Evolutionary conservation across 35 echinoderm and acorn worm species (phyloP), one percentile per base, ranked within the genome.

Genomic region (Amphiura filiformis): DNA sequence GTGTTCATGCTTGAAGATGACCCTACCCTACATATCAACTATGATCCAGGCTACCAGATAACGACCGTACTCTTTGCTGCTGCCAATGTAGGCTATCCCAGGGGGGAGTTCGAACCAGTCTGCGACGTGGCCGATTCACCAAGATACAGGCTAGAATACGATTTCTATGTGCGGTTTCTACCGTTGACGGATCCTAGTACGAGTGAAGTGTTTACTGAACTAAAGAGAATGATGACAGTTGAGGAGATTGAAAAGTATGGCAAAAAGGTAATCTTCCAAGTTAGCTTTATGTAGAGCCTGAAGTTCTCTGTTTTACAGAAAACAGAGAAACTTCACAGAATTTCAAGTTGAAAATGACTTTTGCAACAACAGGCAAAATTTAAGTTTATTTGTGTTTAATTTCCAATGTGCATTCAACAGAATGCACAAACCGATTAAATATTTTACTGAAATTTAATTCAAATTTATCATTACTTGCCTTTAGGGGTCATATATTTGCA

Each of bases 1-100:
- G 86, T 82, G 20, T 93, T 78, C 57, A 37, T 32, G 20, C 80
- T 86, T 0, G 91, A 88, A 35, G 87, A 93, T 41, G 91, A 93
- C 33, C 91, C 91, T 23, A 93, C 81, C 37, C 32, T 93, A 9
- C 91, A 93, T 37, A 47, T 93, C 32, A 76, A 35, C 75, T 44
- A 61, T n/a, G 82, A 57, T 0, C 39, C 80, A 0, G 61, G 81
- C 3, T 78, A 56, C 22, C 80, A 93, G 37, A 64, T 93, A 20
- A 81, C 85, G n/a, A 1, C 75, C 31, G 52, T 93, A 17, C 38
- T 88, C 31, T 93, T 93, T 88, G 91, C 91, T 37, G 30, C 61
- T 0, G 79, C 85, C 4, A 93, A 93, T 39, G 81, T 84, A 0
- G 91, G 91, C 38, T 41, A 32, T 0, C 35, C 13, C 13, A 56